Evolutionary conservation across 2,797 vertebrate species (phyloP).

Genomic region (Gambelia wislizenii): DNA sequence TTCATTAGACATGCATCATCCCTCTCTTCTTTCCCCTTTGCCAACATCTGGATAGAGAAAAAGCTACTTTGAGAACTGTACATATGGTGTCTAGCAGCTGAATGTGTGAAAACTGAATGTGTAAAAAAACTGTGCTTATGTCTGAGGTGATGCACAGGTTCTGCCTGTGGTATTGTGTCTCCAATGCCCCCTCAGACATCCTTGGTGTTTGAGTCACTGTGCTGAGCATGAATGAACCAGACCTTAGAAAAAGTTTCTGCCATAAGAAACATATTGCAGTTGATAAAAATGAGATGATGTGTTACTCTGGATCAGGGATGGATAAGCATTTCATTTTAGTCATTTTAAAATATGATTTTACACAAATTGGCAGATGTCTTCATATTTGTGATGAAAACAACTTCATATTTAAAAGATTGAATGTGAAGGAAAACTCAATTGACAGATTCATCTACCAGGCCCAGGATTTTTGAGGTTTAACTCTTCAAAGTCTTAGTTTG

Average conservation of each 20-base stretch:
- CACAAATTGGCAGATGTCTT: too few relatives aligned
- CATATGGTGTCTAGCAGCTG: too few relatives aligned
- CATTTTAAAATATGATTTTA: too few relatives aligned
- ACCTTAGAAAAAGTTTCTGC: not conserved
- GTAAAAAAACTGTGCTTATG: not conserved
- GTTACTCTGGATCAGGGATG: accelerated
- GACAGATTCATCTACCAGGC: too few relatives aligned
- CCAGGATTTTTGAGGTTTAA: too few relatives aligned
- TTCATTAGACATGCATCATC: not conserved
- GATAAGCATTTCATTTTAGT: too few relatives aligned
- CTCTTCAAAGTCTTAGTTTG: too few relatives aligned
- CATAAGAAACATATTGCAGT: too few relatives aligned
- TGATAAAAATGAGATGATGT: not conserved
- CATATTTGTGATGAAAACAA: too few relatives aligned
- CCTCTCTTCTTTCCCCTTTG: not conserved
- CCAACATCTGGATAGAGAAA: not conserved
- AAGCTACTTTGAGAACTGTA: not conserved
- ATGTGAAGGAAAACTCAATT: too few relatives aligned
- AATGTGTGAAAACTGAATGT: not conserved
- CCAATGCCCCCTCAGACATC: not conserved
- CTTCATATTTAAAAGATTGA: too few relatives aligned
- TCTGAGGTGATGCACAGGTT: not conserved
- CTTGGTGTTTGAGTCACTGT: not conserved
- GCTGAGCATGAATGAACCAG: not conserved
- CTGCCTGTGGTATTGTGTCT: not conserved